Base-by-base conservation (phyloP, 2,113 vertebrate species). In the Vombatus ursinus region DNA sequence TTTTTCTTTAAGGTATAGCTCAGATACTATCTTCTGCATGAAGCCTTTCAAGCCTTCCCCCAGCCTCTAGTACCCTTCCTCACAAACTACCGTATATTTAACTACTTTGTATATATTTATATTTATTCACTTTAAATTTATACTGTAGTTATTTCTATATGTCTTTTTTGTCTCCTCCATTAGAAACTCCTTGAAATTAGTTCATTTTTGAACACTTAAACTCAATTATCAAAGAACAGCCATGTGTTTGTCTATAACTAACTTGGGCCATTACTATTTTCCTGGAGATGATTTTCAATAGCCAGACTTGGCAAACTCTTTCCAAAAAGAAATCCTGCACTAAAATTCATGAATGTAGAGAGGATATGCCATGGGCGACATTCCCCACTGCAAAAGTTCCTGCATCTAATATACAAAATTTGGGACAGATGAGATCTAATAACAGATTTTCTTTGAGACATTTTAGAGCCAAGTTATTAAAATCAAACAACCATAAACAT, bases 401-500 rank as follows among this genome's bases (percentile, higher is more conserved):
- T 2, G 26, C 3, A 49, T 7, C 44, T 31, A 28, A 90, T 14
- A 2, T 92, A 37, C 47, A 94, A 50, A 90, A 93, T 61, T 68
- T 50, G 52, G 91, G 37, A n/a, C 25, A 90, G 16, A 49, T 48
- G 53, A 3, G 31, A 95, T 1, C 92, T 52, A 50, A 95, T 12
- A 57, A 24, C 16, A 95, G 28, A 84, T 92, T 96, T 96, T 93
- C 84, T 12, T 50, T 53, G 31, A 90, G 19, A 19, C 3, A 19
- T 8, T 92, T 94, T 52, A 89, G 10, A 47, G 50, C 51, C 37
- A 90, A 49, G 57, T 96, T 31, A 28, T 84, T 90, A 53, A 91
- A 95, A 94, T 54, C 26, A n/a, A 68, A 77, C 53, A 93, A 68
- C 9, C 11, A 91, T 28, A 44, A 95, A 94, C 25, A 90, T n/a